phyloP scores from a whole-genome alignment of 2,113 vertebrate genomes.

The Psittacus erithacus region DNA sequence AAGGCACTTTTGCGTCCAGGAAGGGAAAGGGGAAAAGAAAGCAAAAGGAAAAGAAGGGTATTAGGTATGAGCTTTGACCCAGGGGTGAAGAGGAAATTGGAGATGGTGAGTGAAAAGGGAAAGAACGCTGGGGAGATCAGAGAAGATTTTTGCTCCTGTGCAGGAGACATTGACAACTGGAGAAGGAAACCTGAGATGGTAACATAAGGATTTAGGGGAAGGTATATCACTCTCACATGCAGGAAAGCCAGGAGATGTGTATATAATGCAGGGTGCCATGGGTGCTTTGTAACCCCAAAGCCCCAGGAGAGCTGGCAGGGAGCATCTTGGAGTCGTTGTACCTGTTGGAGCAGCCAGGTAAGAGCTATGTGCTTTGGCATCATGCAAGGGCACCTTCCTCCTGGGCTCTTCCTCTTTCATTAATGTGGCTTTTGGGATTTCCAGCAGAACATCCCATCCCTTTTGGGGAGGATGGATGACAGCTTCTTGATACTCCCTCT shows the following conservation, averaged over 20 bases:
- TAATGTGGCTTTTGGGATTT: background rate
- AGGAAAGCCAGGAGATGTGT: background rate
- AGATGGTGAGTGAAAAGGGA: background rate
- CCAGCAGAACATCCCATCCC: background rate
- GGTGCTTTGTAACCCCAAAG: background rate
- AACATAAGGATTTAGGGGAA: background rate
- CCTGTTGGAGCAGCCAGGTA: background rate
- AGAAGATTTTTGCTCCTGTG: background rate
- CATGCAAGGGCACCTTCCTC: background rate
- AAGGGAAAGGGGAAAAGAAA: background rate
- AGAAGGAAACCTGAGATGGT: background rate
- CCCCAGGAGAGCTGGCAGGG: background rate
- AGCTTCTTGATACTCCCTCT: background rate
- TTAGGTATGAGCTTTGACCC: background rate
- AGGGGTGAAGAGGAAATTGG: background rate
- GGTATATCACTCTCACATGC: background rate
- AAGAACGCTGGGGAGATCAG: background rate
- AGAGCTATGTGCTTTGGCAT: fast-evolving
- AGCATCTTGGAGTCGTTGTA: background rate
- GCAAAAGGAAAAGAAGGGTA: background rate
- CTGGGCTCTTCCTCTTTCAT: background rate
- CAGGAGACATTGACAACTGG: background rate
- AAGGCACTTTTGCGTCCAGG: background rate
- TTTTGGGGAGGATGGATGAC: background rate
- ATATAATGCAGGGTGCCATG: background rate